A percentile compares a stretch with the other conserved stretches of the same genome.
These are phyloP conservation scores for Clistopyga incitator DNA, from an alignment of 2,888 invertebrate genomes.

Conservation along the genomic window DNA sequence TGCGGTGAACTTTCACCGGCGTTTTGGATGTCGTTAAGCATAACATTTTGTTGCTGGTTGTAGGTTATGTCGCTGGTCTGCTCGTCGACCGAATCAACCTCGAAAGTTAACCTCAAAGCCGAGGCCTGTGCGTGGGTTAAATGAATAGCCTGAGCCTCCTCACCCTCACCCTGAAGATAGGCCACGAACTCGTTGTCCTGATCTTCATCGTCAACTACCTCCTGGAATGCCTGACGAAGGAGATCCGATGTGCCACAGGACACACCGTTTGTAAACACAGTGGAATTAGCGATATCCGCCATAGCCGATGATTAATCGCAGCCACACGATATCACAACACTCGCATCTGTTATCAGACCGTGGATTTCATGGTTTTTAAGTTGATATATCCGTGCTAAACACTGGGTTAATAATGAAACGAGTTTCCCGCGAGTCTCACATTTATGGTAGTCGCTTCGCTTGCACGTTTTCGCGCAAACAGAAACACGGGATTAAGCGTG, in stretches of 20 bases:
- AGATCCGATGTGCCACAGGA: conserved; percentile 77
- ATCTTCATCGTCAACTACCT: conserved; percentile 79
- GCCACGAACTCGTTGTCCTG: conserved; percentile 79
- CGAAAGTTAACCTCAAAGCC: conserved; percentile 81
- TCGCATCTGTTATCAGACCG: background rate
- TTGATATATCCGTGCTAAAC: background rate
- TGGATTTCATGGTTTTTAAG: conserved; percentile 48
- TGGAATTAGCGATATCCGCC: conserved; percentile 76
- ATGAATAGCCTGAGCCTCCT: conserved; percentile 80
- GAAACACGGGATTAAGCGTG: conserved; percentile 69
- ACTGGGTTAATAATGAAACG: conserved; percentile 15
- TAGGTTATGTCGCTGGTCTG: conserved; percentile 69
- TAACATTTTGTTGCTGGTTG: conserved; percentile 69
- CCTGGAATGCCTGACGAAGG: conserved; percentile 80
- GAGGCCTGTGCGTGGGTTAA: conserved; percentile 82
- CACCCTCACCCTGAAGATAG: conserved; percentile 78
- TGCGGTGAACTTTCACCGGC: conserved; percentile 29
- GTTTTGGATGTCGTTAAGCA: conserved; percentile 58
- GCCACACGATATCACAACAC: conserved; percentile 6
- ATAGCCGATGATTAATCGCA: conserved; percentile 65
- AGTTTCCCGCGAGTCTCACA: conserved; percentile 53
- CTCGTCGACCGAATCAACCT: conserved; percentile 75
- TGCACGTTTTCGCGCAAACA: conserved; percentile 76
- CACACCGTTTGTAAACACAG: conserved; percentile 79
- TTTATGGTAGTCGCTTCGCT: conserved; percentile 58